Evolutionary conservation across 2,888 invertebrate species (phyloP).

Genomic region (Caenorhabditis uteleia): DNA sequence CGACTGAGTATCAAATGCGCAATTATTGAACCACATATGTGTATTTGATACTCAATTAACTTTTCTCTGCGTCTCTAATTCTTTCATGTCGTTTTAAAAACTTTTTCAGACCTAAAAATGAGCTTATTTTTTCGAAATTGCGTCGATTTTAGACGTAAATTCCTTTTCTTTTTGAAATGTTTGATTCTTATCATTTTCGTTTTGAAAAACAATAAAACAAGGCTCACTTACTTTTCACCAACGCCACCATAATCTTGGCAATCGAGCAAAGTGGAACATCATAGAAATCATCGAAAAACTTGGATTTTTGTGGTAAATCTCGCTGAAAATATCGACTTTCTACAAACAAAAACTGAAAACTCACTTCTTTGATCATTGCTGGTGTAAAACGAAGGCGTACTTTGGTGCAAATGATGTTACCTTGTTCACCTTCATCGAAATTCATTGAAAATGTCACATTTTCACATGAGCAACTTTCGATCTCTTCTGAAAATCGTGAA

Average conservation of each 20-base stretch:
- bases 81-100: too few relatives aligned
- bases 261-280: conserved; percentile 25
- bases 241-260: conserved; percentile 23
- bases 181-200: too few relatives aligned
- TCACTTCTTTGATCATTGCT: not conserved
- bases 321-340: conserved; percentile 15
- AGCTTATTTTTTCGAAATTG: too few relatives aligned
- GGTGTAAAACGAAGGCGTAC: conserved; percentile 77
- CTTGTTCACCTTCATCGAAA: conserved; percentile 70
- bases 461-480: conserved; percentile 81
- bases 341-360: not conserved
- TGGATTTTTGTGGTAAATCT: conserved; percentile 42
- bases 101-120: too few relatives aligned
- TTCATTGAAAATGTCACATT: conserved; percentile 70
- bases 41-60: too few relatives aligned
- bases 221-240: conserved; percentile 22
- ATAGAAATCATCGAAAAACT: conserved; percentile 45
- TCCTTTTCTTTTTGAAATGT: too few relatives aligned
- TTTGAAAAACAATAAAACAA: too few relatives aligned
- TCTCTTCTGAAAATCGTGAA: conserved; percentile 65
- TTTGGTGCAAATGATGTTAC: conserved; percentile 87
- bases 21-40: too few relatives aligned
- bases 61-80: too few relatives aligned
- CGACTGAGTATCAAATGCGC: too few relatives aligned
- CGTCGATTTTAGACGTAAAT: too few relatives aligned